These are phyloP conservation scores for Cephus pygmeus DNA, from an alignment of 2,888 invertebrate species.

Conservation along the genomic window DNA sequence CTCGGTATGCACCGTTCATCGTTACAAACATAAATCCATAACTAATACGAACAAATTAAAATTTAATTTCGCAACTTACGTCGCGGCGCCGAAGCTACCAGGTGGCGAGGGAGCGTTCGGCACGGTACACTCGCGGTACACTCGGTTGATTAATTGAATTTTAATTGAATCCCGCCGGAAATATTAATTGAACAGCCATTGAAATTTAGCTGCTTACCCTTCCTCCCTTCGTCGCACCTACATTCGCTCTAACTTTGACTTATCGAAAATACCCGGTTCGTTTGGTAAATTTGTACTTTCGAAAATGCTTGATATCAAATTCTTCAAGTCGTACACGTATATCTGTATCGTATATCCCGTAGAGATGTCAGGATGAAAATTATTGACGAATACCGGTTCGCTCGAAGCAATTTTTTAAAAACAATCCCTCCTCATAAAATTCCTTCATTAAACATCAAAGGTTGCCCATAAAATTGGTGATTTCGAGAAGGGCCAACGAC, in stretches of 20 bases:
- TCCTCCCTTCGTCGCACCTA: background rate
- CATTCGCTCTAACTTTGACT: background rate
- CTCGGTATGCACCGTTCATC: conserved; percentile 16
- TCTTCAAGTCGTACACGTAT: background rate
- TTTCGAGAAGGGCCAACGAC: conserved; percentile 48
- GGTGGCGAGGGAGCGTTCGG: conserved; percentile 15
- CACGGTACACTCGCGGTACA: conserved; percentile 18
- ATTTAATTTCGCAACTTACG: conserved; percentile 55
- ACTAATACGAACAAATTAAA: conserved; percentile 58
- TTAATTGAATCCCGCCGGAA: conserved; percentile 56
- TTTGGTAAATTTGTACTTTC: background rate
- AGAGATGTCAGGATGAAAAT: conserved; percentile 34
- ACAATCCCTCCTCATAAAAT: conserved; percentile 63
- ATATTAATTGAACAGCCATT: conserved; percentile 55
- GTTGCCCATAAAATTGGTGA: conserved; percentile 63
- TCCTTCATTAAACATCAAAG: conserved; percentile 64
- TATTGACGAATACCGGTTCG: conserved; percentile 53
- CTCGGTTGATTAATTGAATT: conserved; percentile 57
- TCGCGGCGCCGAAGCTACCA: conserved; percentile 18
- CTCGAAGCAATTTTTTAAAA: conserved; percentile 53
- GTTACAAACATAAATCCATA: conserved; percentile 53
- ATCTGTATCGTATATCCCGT: background rate
- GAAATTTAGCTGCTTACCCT: conserved; percentile 19
- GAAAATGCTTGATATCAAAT: background rate
- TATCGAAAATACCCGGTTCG: background rate